Base-by-base conservation (phyloP, 1,140 invertebrate genomes). In the Drosophila sp. region DNA sequence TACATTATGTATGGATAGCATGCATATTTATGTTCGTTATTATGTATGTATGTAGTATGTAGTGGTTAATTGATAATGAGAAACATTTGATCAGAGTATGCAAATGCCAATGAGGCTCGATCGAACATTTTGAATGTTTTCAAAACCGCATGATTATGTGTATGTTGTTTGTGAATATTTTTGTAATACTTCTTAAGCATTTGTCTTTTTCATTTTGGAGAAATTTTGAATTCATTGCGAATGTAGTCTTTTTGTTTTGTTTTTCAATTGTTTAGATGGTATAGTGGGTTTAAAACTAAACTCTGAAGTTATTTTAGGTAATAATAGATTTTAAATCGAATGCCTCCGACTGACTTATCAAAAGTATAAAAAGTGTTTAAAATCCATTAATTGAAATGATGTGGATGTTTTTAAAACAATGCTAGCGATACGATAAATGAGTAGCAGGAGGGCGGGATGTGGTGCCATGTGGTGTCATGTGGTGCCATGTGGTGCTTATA, bases 361-460 rank as follows among this genome's bases (percentile, higher is more conserved):
- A 87, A 87, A 87, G 82, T 87, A 87, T 87, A 87, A 87, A 86
- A 87, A 87, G 72, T 86, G 83, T 86, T 87, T 87, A 89, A 87
- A 87, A 87, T 87, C 83, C 71, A 79, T 87, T 82, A 46, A 51
- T 71, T 76, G 64, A 84, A 74, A 59, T 48, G 45, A 65, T 77
- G 53, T 32, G 74, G 46, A 53, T 54, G 65, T 14, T 34, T 57
- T 58, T 58, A 67, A 72, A 64, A 48, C 41, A 71, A 36, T 71
- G 32, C 56, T 48, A 32, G 29, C 21, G 18, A 50, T 54, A 40
- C 13, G 16, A 62, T 38, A 40, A 62, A 50, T 50, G 62, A 41
- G 43, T 27, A 13, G 7, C 9, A 58, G 40, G 9, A 34, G 54
- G 46, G 45, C 21, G 27, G 65, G 56, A 25, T 6, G 45, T n/a